Evolutionary conservation across 2,797 vertebrate species (phyloP).

Genomic region (Pelobates cultripes): DNA sequence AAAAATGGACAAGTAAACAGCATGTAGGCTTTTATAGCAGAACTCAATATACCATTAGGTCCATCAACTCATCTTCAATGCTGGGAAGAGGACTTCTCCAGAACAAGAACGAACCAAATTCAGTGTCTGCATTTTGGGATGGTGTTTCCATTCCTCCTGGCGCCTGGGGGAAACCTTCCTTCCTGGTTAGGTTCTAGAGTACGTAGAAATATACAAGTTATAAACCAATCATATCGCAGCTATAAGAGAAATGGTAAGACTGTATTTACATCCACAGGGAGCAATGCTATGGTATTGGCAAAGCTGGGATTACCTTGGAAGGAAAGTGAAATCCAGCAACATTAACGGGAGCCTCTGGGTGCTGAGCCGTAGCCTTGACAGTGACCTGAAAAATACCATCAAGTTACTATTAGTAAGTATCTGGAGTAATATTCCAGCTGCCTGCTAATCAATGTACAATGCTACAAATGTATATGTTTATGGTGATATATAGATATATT

Average conservation of each 20-base stretch:
- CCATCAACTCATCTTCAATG: constrained; percentile 79
- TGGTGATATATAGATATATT: too few species aligned
- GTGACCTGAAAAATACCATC: constrained; percentile 70
- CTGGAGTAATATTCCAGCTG: not conserved
- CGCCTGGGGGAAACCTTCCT: not conserved
- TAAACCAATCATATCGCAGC: not conserved
- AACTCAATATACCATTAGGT: constrained; percentile 75
- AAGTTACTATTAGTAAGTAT: not conserved
- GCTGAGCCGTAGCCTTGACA: constrained; percentile 76
- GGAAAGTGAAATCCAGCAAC: constrained; percentile 91
- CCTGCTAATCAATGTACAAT: too few species aligned
- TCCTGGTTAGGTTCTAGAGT: constrained; percentile 48
- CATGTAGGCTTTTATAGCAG: too few species aligned
- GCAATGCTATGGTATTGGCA: too few species aligned
- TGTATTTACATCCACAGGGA: too few species aligned
- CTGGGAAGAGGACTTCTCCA: constrained; percentile 84
- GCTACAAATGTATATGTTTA: too few species aligned
- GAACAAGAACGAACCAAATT: constrained; percentile 86
- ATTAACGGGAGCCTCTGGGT: constrained; percentile 85
- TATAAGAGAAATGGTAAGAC: not conserved
- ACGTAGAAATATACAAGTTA: not conserved
- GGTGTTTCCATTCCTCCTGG: rapidly evolving
- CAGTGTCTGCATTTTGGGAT: not conserved
- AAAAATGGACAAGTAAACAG: too few species aligned
- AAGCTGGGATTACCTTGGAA: constrained; percentile 74